Conservation (phyloP, 2,888 invertebrate species). For the Drosophila barbarae region DNA sequence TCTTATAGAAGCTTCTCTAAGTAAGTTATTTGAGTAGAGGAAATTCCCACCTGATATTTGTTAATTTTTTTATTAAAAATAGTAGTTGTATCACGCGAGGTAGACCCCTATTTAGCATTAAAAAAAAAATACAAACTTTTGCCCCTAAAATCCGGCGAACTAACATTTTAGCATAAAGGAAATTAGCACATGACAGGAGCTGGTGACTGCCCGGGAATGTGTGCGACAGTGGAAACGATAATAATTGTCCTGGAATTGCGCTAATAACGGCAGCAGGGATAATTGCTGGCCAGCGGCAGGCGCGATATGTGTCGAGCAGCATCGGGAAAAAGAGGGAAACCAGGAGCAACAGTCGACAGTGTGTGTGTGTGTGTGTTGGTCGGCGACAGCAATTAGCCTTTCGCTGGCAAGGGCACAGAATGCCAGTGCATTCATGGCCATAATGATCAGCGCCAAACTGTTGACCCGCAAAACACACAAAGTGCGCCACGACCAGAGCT, state of each 20-base stretch:
- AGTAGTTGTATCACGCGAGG: neutral
- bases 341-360: constrained; percentile 28
- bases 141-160: constrained; percentile 6
- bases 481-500: constrained; percentile 13
- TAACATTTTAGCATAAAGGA: constrained; percentile 29
- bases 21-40: neutral
- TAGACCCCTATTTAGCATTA: constrained; percentile 1
- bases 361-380: constrained; percentile 2
- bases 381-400: constrained; percentile 49
- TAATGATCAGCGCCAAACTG: constrained; percentile 41
- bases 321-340: neutral
- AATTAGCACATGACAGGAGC: constrained; percentile 25
- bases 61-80: neutral
- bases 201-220: constrained; percentile 9
- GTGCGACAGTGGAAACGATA: constrained; percentile 46
- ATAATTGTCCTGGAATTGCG: constrained; percentile 61
- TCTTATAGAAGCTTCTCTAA: neutral
- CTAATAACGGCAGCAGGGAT: constrained; percentile 57
- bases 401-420: constrained; percentile 32
- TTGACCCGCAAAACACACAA: constrained; percentile 46
- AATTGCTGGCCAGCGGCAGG: constrained; percentile 47
- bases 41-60: neutral
- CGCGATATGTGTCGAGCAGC: constrained; percentile 9
- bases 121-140: constrained; percentile 1
- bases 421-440: constrained; percentile 22